Base-by-base conservation (phyloP, 2,113 vertebrate species). In the Climacteris rufus region DNA sequence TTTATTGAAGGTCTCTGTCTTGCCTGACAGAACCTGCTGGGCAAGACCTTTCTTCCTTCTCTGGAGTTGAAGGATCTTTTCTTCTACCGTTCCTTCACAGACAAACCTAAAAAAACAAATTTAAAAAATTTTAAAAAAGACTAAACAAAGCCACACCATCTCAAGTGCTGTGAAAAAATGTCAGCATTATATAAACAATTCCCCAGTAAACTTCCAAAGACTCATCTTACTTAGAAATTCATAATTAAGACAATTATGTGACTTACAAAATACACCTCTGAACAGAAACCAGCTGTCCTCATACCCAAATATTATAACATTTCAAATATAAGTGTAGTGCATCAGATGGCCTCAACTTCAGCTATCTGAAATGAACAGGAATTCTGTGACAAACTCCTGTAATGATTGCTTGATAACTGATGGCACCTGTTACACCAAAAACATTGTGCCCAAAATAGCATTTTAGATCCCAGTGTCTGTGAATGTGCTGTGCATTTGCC, bases 51-150 rank as follows among this genome's bases (percentile, higher is more conserved):
- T 99, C 98, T 99, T 99, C 94, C 95, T 99, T 47, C 50, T 97
- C 95, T 99, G 99, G 52, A 99, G 98, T 1, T 98, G 97, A 16
- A 98, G 87, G 28, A 99, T 99, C 97, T 99, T 99, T 88, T 99
- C 99, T 97, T 99, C 99, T 53, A 99, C 99, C 0, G 99, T 99
- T 64, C 97, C 98, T 87, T 99, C 98, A 94, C 99, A 99, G 71
- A 99, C 98, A 97, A 99, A 99, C 97, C 99, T 99, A 70, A 60
- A 94, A 89, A 44, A 15, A 45, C 20, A 49, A n/a, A 5, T 7
- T 33, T 5, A 20, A 40, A 28, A 19, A 6, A 44, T n/a, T n/a
- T n/a, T n/a, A 42, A 50, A 52, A 21, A 30, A 28, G 9, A 76
- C 15, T 80, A 57, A n/a, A 60, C 21, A 66, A 63, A 84, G 44